A percentile compares a stretch with the other conserved stretches of the same genome.
Evolutionary conservation across 2,888 invertebrate species (phyloP).

Genomic region (Rhagophthalmus giganteus): DNA sequence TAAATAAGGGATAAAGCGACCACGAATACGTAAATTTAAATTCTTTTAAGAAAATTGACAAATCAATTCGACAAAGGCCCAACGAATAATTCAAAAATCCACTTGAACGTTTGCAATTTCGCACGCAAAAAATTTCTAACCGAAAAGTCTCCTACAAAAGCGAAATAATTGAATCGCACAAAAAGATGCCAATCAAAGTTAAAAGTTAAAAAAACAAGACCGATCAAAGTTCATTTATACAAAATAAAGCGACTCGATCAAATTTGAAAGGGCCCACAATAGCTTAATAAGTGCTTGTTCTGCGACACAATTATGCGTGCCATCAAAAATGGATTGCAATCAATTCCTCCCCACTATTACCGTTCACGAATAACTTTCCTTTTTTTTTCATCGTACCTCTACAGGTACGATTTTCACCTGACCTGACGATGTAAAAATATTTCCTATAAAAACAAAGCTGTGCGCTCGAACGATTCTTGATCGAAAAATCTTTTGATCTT

Average conservation of each 20-base stretch:
- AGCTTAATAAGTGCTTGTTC: constrained; percentile 33
- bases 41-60: too few relatives aligned
- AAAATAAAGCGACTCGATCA: constrained; percentile 34
- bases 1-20: too few relatives aligned
- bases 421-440: constrained; percentile 37
- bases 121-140: too few relatives aligned
- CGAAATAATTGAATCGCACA: constrained; percentile 35
- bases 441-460: constrained; percentile 32
- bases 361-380: constrained; percentile 35
- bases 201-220: constrained; percentile 34
- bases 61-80: too few relatives aligned
- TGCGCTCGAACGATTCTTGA: too few relatives aligned
- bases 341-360: constrained; percentile 37
- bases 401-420: constrained; percentile 37
- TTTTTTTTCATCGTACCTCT: constrained; percentile 33
- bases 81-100: too few relatives aligned
- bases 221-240: constrained; percentile 36
- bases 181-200: constrained; percentile 32
- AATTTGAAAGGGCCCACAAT: constrained; percentile 33
- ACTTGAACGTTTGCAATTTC: too few relatives aligned
- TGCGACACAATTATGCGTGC: constrained; percentile 38
- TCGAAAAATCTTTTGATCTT: too few relatives aligned
- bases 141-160: constrained; percentile 17
- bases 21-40: too few relatives aligned
- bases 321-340: constrained; percentile 44